phyloP scores from a whole-genome alignment of 2,113 vertebrate species.

The Electrona antarctica region DNA sequence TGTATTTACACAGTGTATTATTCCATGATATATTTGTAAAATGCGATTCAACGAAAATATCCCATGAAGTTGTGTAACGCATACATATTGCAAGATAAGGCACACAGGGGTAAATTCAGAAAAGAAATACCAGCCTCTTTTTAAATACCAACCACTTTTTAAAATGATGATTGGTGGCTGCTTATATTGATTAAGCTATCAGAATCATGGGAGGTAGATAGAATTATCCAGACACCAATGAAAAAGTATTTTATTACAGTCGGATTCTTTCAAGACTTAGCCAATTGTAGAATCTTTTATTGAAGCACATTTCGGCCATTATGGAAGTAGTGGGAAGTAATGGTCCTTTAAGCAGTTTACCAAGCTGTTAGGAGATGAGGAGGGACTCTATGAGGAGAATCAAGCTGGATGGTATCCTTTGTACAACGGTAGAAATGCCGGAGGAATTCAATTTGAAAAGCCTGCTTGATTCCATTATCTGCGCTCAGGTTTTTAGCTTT shows the following conservation, averaged over 20 bases:
- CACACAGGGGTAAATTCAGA: background rate
- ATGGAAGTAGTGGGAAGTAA: constrained; percentile 71
- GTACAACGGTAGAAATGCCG: constrained; percentile 67
- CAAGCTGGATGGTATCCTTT: constrained; percentile 51
- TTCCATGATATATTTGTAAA: background rate
- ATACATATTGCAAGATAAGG: background rate
- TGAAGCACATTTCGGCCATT: constrained; percentile 60
- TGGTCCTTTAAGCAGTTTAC: constrained; percentile 78
- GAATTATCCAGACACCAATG: constrained; percentile 30
- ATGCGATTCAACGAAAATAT: constrained; percentile 1
- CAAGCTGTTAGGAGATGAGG: constrained; percentile 64
- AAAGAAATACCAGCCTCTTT: background rate
- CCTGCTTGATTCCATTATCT: constrained; percentile 63
- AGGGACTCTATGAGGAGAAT: constrained; percentile 54
- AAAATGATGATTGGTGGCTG: constrained; percentile 6
- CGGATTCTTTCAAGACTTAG: constrained; percentile 24
- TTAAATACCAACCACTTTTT: background rate
- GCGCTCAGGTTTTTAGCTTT: constrained; percentile 58
- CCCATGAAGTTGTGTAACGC: background rate
- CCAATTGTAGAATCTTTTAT: constrained; percentile 46
- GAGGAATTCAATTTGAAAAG: constrained; percentile 70
- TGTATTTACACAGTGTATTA: no score
- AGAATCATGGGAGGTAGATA: constrained; percentile 10
- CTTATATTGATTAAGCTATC: constrained; percentile 19
- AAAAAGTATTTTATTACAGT: constrained; percentile 58